Base-by-base conservation (phyloP, 2,113 vertebrate genomes). In the Lipophrys pholis region DNA sequence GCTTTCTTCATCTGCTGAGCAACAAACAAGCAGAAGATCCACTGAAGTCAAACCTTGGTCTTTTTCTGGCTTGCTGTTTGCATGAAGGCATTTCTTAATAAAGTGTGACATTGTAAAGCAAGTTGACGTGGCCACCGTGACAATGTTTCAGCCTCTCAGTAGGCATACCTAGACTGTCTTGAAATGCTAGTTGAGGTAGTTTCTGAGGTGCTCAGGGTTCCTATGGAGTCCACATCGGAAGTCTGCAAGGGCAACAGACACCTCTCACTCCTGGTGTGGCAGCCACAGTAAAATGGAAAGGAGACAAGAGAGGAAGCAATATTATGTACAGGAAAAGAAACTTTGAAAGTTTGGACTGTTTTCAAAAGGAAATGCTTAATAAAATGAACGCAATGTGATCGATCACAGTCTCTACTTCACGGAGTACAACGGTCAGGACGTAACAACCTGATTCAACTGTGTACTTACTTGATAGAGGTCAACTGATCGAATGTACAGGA, bases 171-270 rank as follows among this genome's bases (percentile, higher is more conserved):
- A 90, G 96, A 97, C 94, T 96, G 96, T 93, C 95, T 95, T 82
- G 96, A 95, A 94, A 97, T 90, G 89, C 91, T 96, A 90, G 96
- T 95, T 96, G 97, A 99, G 97, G 97, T 99, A 99, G 97, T 97
- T 97, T 99, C 97, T 94, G 96, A 96, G 91, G 94, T 95, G 94
- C 96, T 96, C 90, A 95, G 93, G 90, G 95, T 94, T 92, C 95
- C 96, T 83, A 95, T 94, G 73, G 97, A 97, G 85, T 99, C 97
- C 87, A 95, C 93, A 87, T 98, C 97, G 93, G 97, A 97, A 92
- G 96, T 96, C 95, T 93, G 95, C 36, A 94, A 96, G 71, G 96
- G 96, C 83, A 95, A 94, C 84, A 94, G 92, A 89, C 93, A 93
- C 84, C 93, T 92, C 81, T 97, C 96, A 80, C 89, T 92, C 91